A percentile compares a stretch with the other conserved stretches of the same genome.
These are phyloP conservation scores for Parotocinclus haroldoi DNA, from an alignment of 2,797 vertebrate species.

Conservation along the genomic window DNA sequence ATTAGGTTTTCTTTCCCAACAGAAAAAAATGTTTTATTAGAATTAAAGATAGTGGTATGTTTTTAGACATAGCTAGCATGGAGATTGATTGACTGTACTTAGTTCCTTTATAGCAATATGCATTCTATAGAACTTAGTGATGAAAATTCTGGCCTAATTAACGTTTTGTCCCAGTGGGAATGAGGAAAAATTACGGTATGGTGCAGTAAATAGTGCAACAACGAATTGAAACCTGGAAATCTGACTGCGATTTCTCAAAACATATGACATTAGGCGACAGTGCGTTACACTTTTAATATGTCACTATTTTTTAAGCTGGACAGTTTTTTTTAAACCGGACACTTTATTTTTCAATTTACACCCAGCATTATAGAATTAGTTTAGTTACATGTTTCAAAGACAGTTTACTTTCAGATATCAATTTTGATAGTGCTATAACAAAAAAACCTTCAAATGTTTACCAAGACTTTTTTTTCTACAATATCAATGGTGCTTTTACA, in stretches of 20 bases:
- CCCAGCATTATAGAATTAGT: no score
- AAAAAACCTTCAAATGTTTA: conserved; percentile 27
- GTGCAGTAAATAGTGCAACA: neutral
- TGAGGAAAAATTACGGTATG: neutral
- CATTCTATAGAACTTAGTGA: neutral
- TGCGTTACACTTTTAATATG: conserved; percentile 25
- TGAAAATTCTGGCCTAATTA: neutral
- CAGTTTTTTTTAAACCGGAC: conserved; percentile 10
- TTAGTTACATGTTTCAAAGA: conserved; percentile 36
- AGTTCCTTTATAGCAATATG: conserved; percentile 33
- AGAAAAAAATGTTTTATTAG: conserved; percentile 5
- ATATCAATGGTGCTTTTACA: conserved; percentile 55
- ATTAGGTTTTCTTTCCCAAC: conserved; percentile 25
- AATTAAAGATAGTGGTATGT: conserved; percentile 10
- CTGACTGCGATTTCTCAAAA: neutral
- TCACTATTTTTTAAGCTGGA: conserved; percentile 27
- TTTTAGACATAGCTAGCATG: conserved; percentile 12
- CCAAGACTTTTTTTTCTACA: conserved; percentile 45
- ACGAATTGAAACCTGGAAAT: neutral
- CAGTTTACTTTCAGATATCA: conserved; percentile 31
- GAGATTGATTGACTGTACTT: conserved; percentile 1
- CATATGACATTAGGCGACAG: conserved; percentile 2
- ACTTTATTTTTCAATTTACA: conserved; percentile 4
- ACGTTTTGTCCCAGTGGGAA: neutral
- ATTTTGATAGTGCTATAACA: conserved; percentile 36